A percentile compares a stretch with the other conserved stretches of the same genome.
These are phyloP conservation scores for Cephalotes varians DNA, from an alignment of 2,888 invertebrate species.

Conservation along the genomic window DNA sequence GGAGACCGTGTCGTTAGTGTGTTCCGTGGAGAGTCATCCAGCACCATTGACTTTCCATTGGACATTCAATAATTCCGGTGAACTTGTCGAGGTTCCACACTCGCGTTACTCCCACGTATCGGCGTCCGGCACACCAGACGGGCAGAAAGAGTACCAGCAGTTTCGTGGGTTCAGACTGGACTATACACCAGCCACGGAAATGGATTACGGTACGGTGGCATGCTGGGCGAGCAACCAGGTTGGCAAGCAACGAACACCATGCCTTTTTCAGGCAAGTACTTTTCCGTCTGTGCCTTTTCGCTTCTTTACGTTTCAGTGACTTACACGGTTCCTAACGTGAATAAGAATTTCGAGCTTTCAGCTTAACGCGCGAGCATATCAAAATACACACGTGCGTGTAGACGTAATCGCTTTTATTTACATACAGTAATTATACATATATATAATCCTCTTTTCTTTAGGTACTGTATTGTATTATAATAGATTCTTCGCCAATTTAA, in stretches of 20 bases:
- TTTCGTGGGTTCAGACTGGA: constrained; percentile 90
- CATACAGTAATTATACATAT: not conserved
- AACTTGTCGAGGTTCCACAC: constrained; percentile 92
- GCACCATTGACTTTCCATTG: constrained; percentile 94
- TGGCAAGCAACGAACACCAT: constrained; percentile 93
- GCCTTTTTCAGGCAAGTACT: constrained; percentile 91
- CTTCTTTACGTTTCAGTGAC: constrained; percentile 5
- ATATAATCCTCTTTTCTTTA: not conserved
- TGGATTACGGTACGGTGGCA: constrained; percentile 95
- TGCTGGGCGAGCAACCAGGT: constrained; percentile 95
- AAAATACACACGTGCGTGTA: not conserved
- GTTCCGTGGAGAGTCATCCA: constrained; percentile 96
- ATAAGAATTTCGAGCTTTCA: constrained; percentile 33
- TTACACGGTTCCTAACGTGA: constrained; percentile 1
- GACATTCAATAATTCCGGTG: constrained; percentile 97
- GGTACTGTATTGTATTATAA: not conserved
- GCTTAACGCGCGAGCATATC: not conserved
- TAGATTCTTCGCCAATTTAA: not conserved
- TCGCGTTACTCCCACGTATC: constrained; percentile 86
- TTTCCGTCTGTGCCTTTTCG: constrained; percentile 38
- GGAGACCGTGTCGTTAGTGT: constrained; percentile 94
- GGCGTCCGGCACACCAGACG: constrained; percentile 79
- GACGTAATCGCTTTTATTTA: not conserved
- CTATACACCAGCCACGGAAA: constrained; percentile 94
- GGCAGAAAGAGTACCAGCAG: constrained; percentile 82